Base-by-base conservation (phyloP, 1,140 invertebrate species). In the Ruditapes philippinarum region DNA sequence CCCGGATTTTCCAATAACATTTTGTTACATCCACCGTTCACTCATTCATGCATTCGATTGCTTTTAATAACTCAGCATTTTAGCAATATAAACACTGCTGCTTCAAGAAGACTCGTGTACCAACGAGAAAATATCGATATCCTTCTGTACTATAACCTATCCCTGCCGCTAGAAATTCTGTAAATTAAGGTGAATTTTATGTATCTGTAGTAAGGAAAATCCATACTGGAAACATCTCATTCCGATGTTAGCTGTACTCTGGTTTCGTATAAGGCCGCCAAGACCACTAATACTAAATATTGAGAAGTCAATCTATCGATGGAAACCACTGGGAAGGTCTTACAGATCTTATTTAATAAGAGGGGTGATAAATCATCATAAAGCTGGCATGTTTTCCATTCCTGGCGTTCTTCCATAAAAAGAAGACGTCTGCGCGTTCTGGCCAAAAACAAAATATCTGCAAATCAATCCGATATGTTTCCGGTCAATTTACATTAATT, bases 181-280 rank as follows among this genome's bases (percentile, higher is more conserved):
- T 70, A 70, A 70, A 70, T 70, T 70, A 70, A 70, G 65, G 65
- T 70, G 65, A 17, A 33, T 70, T 70, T 70, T 70, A 70, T 70
- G 36, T 70, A 70, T 70, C 33, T 19, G 65, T 70, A 38, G 65
- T 38, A 25, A 4, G 28, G 49, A 78, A 78, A 78, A 78, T 78
- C 74, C 49, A 78, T 78, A 78, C 54, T 36, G 74, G 74, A 78
- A 78, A 78, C 45, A 9, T 70, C 38, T 70, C 14, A 3, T 70
- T 28, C 28, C 22, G 22, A 70, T 38, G 33, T 28, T 4, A n/a
- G 22, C 65, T 0, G 7, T 62, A 28, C 57, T 28, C 22, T 28
- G 57, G 19, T 62, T 36, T 7, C 33, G 7, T 70, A 2, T 38
- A 70, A 36, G 33, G 1, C 3, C 28, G 65, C 33, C 33, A 31